phyloP scores from a whole-genome alignment of 1,140 invertebrate species.

The Mycetomoellerius zeteki region DNA sequence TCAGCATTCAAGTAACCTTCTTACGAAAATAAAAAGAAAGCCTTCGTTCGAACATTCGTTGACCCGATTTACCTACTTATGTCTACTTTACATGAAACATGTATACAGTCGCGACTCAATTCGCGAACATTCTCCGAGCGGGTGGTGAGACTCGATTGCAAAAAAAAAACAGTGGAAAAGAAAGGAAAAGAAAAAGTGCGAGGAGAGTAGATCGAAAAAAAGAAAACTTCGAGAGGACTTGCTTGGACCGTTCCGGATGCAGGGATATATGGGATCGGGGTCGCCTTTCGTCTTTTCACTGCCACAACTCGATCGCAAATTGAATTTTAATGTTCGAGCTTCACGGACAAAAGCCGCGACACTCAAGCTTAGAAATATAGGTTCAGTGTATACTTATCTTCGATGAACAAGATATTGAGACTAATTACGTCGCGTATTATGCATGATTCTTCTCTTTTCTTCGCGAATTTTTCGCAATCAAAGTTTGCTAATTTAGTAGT shows the following conservation, averaged over 20 bases:
- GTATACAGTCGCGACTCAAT: conserved; percentile 76
- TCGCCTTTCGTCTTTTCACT: conserved; percentile 3
- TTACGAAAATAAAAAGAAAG: conserved; percentile 19
- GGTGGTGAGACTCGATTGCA: conserved; percentile 15
- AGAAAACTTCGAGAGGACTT: neutral
- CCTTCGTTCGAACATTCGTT: conserved; percentile 67
- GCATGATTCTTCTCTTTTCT: neutral
- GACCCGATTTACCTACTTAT: conserved; percentile 83
- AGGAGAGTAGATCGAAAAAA: conserved; percentile 19
- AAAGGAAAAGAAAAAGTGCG: neutral
- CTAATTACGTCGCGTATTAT: neutral
- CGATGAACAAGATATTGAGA: neutral
- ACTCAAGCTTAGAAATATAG: neutral
- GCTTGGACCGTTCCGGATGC: conserved; percentile 42
- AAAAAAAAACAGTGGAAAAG: neutral
- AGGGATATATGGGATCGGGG: conserved; percentile 8
- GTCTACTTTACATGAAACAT: conserved; percentile 80
- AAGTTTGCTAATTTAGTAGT: neutral
- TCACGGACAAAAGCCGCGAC: neutral
- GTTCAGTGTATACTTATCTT: neutral
- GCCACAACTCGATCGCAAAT: conserved; percentile 18
- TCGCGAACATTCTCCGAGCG: conserved; percentile 73
- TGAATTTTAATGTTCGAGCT: neutral
- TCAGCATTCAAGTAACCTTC: neutral
- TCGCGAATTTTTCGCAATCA: neutral